Evolutionary conservation across 2,113 vertebrate species (phyloP).

Genomic region (Emydocephalus ijimae): DNA sequence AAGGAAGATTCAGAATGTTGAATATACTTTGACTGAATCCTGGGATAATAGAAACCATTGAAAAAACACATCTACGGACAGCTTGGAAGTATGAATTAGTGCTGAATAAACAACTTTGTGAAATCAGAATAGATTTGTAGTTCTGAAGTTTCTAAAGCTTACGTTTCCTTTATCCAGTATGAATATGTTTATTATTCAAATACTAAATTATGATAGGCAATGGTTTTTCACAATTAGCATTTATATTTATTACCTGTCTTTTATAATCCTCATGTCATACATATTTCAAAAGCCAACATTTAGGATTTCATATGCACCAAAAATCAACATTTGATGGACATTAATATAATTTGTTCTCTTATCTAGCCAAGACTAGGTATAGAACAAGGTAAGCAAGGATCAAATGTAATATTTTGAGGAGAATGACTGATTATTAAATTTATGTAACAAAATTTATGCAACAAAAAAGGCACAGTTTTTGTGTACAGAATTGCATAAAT

Average conservation of each 20-base stretch:
- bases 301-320: neutral
- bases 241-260: neutral
- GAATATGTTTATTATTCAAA: neutral
- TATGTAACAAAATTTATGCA: neutral
- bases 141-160: neutral
- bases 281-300: neutral
- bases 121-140: neutral
- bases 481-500: neutral
- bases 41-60: neutral
- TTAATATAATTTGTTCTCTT: neutral
- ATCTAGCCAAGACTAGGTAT: neutral
- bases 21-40: neutral
- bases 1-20: rapidly evolving
- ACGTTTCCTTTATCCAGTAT: neutral
- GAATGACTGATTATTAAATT: neutral
- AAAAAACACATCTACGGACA: neutral
- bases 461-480: neutral
- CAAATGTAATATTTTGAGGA: neutral
- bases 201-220: neutral
- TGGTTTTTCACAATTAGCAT: neutral
- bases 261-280: neutral
- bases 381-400: neutral
- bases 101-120: neutral
- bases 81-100: neutral
- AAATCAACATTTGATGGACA: neutral